A percentile compares a stretch with the other conserved stretches of the same genome.
phyloP scores from a whole-genome alignment of 2,888 invertebrate genomes.

The Mystacides longicornis region DNA sequence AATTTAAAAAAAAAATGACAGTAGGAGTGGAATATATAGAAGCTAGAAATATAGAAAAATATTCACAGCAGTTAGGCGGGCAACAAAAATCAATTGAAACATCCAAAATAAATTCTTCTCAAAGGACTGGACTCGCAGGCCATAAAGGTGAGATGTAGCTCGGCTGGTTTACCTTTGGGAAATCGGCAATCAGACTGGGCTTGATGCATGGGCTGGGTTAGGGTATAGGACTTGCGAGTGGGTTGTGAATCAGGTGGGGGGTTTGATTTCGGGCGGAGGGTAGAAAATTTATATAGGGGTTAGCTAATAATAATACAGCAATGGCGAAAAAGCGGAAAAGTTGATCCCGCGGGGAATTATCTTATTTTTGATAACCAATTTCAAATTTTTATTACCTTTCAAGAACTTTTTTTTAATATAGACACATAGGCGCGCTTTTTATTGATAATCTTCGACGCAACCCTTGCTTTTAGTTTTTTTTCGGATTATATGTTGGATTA shows the following conservation, averaged over 20 bases:
- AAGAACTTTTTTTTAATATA: background rate
- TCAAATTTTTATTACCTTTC: conserved; percentile 14
- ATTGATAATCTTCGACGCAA: too few species aligned
- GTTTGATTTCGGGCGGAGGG: background rate
- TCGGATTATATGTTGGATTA: too few species aligned
- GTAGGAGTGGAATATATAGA: too few species aligned
- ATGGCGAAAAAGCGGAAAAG: conserved; percentile 7
- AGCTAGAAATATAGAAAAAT: too few species aligned
- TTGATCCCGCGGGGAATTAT: conserved; percentile 13
- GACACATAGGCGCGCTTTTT: too few species aligned
- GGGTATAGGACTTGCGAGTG: background rate
- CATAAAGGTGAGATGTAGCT: conserved; percentile 12
- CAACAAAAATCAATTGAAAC: conserved; percentile 13
- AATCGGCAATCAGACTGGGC: conserved; percentile 21
- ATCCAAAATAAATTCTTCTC: conserved; percentile 14
- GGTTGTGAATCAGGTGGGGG: background rate
- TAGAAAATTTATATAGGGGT: conserved; percentile 3
- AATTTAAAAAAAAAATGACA: too few species aligned
- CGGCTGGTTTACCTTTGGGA: conserved; percentile 20
- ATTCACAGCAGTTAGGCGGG: background rate
- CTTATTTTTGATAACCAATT: conserved; percentile 17
- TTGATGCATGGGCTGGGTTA: conserved; percentile 19
- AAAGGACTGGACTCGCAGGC: conserved; percentile 6
- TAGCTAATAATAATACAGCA: conserved; percentile 1
- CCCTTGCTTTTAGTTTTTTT: too few species aligned